Evolutionary conservation across 1,140 invertebrate species (phyloP).

Genomic region (Akabosia matsudoensis): DNA sequence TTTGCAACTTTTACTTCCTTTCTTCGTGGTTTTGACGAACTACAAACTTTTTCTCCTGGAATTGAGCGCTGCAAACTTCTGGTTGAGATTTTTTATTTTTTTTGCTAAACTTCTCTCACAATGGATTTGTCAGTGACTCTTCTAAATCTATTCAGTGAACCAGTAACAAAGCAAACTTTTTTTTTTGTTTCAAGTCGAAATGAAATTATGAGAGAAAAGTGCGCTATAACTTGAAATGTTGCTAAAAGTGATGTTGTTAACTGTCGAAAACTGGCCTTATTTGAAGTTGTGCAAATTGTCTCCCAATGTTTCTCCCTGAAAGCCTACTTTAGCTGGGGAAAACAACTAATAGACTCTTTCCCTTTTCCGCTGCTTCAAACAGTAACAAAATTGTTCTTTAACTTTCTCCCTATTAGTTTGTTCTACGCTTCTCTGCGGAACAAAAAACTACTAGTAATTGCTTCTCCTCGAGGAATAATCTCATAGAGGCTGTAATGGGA

Average conservation of each 20-base stretch:
- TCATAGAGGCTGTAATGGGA: too few relatives aligned
- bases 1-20: background rate
- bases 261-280: background rate
- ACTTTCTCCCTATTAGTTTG: too few relatives aligned
- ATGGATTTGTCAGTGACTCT: background rate
- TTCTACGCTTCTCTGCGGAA: too few relatives aligned
- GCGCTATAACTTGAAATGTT: background rate
- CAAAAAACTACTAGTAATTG: too few relatives aligned
- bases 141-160: background rate
- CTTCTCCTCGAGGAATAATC: too few relatives aligned
- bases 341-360: background rate
- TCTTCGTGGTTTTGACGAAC: background rate
- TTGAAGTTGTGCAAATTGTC: background rate
- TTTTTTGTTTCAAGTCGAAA: background rate
- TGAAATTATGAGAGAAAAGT: background rate
- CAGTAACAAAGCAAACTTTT: slow-evolving; percentile 8
- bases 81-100: background rate
- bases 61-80: background rate
- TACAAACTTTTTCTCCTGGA: background rate
- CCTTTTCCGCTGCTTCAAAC: background rate
- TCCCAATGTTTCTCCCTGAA: background rate
- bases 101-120: background rate
- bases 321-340: background rate
- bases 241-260: slow-evolving; percentile 6
- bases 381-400: background rate